Evolutionary conservation across 1,140 invertebrate genomes (phyloP).

Genomic region (Drosophila setifemur): DNA sequence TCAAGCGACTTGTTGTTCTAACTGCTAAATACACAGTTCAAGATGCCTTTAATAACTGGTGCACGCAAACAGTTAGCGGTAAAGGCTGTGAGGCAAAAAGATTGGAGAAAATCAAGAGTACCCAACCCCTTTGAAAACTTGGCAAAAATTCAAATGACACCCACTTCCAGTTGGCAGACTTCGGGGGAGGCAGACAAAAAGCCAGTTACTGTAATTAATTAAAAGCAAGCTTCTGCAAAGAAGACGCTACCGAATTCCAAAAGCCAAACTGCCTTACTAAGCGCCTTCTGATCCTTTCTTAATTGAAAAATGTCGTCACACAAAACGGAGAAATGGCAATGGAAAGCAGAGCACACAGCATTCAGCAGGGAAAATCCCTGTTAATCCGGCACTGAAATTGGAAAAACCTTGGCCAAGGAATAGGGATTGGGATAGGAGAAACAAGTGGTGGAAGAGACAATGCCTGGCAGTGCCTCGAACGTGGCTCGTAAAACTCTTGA

Average conservation of each 20-base stretch:
- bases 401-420: constrained; percentile 67
- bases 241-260: not conserved
- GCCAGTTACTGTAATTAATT: constrained; percentile 64
- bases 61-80: not conserved
- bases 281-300: constrained; percentile 79
- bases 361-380: constrained; percentile 68
- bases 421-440: constrained; percentile 18
- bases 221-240: constrained; percentile 42
- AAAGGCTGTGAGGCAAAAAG: not conserved
- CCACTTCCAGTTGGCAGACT: constrained; percentile 11
- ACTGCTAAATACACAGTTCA: constrained; percentile 51
- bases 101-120: constrained; percentile 20
- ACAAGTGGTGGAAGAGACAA: not conserved
- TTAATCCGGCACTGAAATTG: constrained; percentile 80
- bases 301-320: constrained; percentile 81
- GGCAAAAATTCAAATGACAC: constrained; percentile 27
- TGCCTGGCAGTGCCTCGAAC: constrained; percentile 3
- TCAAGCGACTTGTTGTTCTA: constrained; percentile 36
- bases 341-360: constrained; percentile 24
- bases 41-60: constrained; percentile 22
- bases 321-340: constrained; percentile 34
- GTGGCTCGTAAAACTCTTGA: constrained; percentile 66
- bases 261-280: constrained; percentile 78
- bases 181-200: not conserved
- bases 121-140: constrained; percentile 19